Conservation (phyloP, 2,797 vertebrate species). For the Gobionotothen gibberifrons region DNA sequence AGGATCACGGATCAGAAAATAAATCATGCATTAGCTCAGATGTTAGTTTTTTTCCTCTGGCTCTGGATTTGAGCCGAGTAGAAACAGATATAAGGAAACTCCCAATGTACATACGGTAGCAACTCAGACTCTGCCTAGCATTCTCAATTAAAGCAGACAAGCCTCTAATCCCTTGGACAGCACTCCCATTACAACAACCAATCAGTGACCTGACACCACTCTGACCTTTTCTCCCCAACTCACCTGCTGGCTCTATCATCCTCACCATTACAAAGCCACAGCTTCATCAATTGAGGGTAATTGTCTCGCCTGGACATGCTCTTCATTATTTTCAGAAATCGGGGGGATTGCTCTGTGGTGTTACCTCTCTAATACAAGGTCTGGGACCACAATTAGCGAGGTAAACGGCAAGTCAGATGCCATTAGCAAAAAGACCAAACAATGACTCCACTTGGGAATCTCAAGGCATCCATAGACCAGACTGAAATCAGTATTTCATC, state of each 20-base stretch:
- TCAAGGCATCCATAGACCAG: slow-evolving; percentile 9
- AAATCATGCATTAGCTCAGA: slow-evolving; percentile 50
- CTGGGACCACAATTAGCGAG: slow-evolving; percentile 61
- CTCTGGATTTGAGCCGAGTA: slow-evolving; percentile 18
- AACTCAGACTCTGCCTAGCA: slow-evolving; percentile 16
- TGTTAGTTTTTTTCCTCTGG: background rate
- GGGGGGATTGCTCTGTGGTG: slow-evolving; percentile 46
- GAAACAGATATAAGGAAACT: slow-evolving; percentile 19
- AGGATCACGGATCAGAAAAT: slow-evolving; percentile 44
- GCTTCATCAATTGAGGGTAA: slow-evolving; percentile 67
- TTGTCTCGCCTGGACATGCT: slow-evolving; percentile 55
- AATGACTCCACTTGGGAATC: slow-evolving; percentile 46
- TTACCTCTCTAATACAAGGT: slow-evolving; percentile 58
- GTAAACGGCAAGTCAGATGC: slow-evolving; percentile 55
- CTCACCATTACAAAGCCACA: slow-evolving; percentile 47
- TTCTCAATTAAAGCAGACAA: slow-evolving; percentile 47
- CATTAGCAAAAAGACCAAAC: slow-evolving; percentile 63
- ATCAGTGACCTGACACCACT: slow-evolving; percentile 52
- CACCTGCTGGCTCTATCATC: slow-evolving; percentile 41
- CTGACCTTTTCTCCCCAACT: slow-evolving; percentile 48
- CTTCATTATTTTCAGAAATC: slow-evolving; percentile 70
- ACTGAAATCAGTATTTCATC: slow-evolving; percentile 21
- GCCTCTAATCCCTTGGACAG: slow-evolving; percentile 21
- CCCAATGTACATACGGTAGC: slow-evolving; percentile 13
- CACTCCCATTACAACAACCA: slow-evolving; percentile 42